Evolutionary conservation across 1,140 invertebrate species (phyloP), one percentile per base, ranked within the genome.

Genomic region (Phymorhynchus buccinoides): DNA sequence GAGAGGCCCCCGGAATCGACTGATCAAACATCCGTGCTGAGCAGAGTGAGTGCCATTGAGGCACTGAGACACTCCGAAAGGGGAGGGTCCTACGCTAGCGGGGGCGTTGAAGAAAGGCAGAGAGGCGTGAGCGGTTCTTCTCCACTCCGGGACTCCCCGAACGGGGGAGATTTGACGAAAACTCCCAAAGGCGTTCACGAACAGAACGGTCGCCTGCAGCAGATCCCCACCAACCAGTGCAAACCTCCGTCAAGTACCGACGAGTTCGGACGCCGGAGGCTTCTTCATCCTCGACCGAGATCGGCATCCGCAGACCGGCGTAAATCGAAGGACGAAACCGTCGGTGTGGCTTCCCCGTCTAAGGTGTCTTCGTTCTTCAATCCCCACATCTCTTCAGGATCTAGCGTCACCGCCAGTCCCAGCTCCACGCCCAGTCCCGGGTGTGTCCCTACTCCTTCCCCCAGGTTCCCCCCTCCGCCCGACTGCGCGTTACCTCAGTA

Each of bases 31-130:
- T 42, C 37, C 39, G 75, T 78, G 37, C 75, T 78, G 18, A 78
- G 41, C 35, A 41, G 75, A n/a, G 75, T 78, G 37, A 78, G 75
- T 16, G 75, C 75, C 41, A 22, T 78, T 37, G 75, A 78, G 75
- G 75, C 75, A 16, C 22, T 78, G 35, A 42, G 27, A 7, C 41
- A n/a, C 0, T 2, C 37, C 30, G 39, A 0, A 37, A 27, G 39
- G 22, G 37, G 37, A 7, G 75, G 22, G 27, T 0, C 9, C 41
- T 14, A 9, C 37, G 30, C 16, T 9, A 9, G 32, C 2, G 35
- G 41, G 27, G 39, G 39, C 42, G 75, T 7, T 41, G 9, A n/a
- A 12, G 37, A 27, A 9, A n/a, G 27, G 22, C 22, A 39, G 75
- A 42, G 41, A 6, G 75, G 75, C 27, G 39, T 9, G 3, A 37